Evolutionary conservation across 2,888 invertebrate species (phyloP), one percentile per base, ranked within the genome.

Genomic region (Panzeria rudis): DNA sequence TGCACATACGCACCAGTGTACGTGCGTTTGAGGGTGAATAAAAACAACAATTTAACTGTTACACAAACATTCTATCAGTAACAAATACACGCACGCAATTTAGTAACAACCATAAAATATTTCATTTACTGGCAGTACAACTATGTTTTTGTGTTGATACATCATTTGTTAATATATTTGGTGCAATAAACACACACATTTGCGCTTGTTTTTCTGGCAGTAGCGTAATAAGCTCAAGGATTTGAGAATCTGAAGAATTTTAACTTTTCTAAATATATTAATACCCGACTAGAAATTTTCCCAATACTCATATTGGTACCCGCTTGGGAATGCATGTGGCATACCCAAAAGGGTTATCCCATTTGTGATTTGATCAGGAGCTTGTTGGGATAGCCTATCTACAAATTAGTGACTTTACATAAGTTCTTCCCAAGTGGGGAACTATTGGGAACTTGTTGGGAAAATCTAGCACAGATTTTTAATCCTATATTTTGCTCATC

Each of bases 111-210:
- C 71, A 68, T 47, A 44, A 72, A 50, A 72, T 72, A 72, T 73
- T 73, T 66, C 73, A 68, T 80, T 29, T 56, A 41, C 54, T 50
- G 35, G 32, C 11, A 59, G 47, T 54, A 15, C 5, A 17, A 32
- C 17, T 13, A 15, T 47, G 52, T 50, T 66, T 35, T 73, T 56
- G 41, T 75, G 52, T 82, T 11, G 38, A 38, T 38, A 41, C 62
- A 73, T 81, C 59, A 75, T 62, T 35, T 32, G 59, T 82, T 75
- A 71, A 75, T 85, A 41, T 54, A 61, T 85, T 61, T 64, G 69
- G 69, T 78, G 68, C 41, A 78, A 69, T 71, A 56, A 68, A 73
- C 66, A 59, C 47, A 56, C 52, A 25, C 52, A 68, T 68, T 69
- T 38, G 50, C 25, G 17, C 15, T 72, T 50, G 29, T 50, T 64